Percentiles rank a stretch among this genome's conserved stretches.
Evolutionary conservation across 2,888 invertebrate species (phyloP).

Genomic region (Slavum lentiscoides): DNA sequence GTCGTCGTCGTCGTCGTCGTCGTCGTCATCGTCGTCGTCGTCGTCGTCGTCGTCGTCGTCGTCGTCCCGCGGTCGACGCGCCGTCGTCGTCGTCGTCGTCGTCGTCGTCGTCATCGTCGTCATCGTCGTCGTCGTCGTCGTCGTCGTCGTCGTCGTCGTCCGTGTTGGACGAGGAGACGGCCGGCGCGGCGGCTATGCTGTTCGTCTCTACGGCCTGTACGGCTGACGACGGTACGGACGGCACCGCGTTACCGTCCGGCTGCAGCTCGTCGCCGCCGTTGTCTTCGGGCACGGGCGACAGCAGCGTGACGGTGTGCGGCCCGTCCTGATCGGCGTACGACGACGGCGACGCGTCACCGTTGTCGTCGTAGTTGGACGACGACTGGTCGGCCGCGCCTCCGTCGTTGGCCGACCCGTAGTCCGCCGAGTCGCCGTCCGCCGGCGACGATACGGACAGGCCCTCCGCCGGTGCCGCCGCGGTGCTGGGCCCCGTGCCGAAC

Average conservation of each 20-base stretch:
- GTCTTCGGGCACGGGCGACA: conserved; percentile 55
- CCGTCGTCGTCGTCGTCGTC: conserved; percentile 58
- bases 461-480: conserved; percentile 58
- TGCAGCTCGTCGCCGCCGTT: conserved; percentile 52
- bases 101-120: conserved; percentile 55
- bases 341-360: conserved; percentile 59
- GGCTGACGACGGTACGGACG: conserved; percentile 51
- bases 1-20: conserved; percentile 52
- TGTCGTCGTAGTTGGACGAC: conserved; percentile 60
- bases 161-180: conserved; percentile 57
- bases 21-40: conserved; percentile 64
- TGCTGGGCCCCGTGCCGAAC: conserved; percentile 62
- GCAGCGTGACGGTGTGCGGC: conserved; percentile 57
- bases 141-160: conserved; percentile 65
- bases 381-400: conserved; percentile 58
- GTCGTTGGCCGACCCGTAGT: conserved; percentile 56
- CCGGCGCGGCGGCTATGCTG: conserved; percentile 58
- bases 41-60: conserved; percentile 61
- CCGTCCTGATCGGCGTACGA: conserved; percentile 59
- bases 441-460: conserved; percentile 58
- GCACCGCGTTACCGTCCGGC: conserved; percentile 55
- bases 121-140: conserved; percentile 53
- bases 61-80: conserved; percentile 55
- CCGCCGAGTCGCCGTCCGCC: conserved; percentile 60
- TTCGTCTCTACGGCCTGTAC: conserved; percentile 56